phyloP scores from a whole-genome alignment of 2,797 vertebrate genomes.

The Leptatherina wallacei region DNA sequence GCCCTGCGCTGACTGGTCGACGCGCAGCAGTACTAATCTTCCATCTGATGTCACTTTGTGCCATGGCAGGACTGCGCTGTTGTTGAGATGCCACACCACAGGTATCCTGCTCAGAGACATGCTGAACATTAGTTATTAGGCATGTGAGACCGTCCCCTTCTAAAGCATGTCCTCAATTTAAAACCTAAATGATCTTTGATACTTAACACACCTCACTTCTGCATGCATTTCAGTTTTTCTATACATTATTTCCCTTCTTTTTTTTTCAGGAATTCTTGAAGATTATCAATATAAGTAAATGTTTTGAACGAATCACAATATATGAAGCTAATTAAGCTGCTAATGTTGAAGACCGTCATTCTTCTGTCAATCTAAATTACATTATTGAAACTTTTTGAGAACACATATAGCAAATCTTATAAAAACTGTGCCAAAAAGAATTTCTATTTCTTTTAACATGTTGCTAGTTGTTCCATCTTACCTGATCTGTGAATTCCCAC shows the following conservation, averaged over 20 bases:
- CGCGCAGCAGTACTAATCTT: conserved; percentile 71
- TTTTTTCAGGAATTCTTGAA: not conserved
- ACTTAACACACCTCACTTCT: not conserved
- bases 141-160: not conserved
- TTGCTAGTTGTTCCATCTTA: conserved; percentile 48
- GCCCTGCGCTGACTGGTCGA: conserved; percentile 77
- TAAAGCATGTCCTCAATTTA: not conserved
- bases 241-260: not conserved
- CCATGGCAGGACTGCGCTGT: conserved; percentile 62
- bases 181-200: not conserved
- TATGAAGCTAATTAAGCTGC: too few relatives aligned
- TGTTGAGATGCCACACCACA: conserved; percentile 80
- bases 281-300: not conserved
- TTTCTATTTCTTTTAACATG: not conserved
- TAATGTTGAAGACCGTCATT: too few relatives aligned
- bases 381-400: not conserved
- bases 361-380: not conserved
- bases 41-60: conserved; percentile 72
- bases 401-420: not conserved
- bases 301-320: not conserved
- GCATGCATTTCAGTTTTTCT: not conserved
- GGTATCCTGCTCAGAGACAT: conserved; percentile 63
- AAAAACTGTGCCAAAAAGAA: not conserved
- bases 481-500: conserved; percentile 74
- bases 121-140: conserved; percentile 6